Evolutionary conservation across 2,797 vertebrate genomes (phyloP), one percentile per base, ranked within the genome.

Genomic region (Ammospiza maritima): DNA sequence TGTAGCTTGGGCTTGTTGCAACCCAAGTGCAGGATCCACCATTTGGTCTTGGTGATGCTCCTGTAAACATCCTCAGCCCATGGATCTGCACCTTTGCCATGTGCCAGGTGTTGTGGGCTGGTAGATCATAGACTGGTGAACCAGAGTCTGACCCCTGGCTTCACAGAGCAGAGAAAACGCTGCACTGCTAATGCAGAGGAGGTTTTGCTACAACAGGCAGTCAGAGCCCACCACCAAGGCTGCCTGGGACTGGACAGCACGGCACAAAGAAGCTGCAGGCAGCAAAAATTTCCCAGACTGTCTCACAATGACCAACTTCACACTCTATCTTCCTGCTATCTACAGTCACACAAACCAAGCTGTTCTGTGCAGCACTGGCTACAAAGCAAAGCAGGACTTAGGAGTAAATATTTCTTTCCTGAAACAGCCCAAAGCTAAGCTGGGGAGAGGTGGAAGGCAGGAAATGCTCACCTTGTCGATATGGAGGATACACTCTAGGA

Each of bases 401-500:
- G 34, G 17, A 85, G 51, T 30, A 81, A 77, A 32, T 32, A 38
- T 4, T 42, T 26, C 34, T 45, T 73, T 56, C 34, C 61, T 18
- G 9, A 64, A 78, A 79, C 4, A 82, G 48, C 53, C 51, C 40
- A 64, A 54, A 76, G 27, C 40, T 62, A 76, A 53, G 57, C 18
- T 48, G 34, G 61, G 54, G 30, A 73, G 67, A 42, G 0, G 0
- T 2, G 16, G 45, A 78, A 67, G 54, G 56, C 54, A 81, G 58
- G 45, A 76, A 51, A 76, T 4, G 21, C 21, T 73, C 60, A 13
- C 64, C 48, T 60, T 47, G 56, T 26, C 4, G 1, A 57, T 29
- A 44, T 0, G 25, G n/a, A 61, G 25, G 17, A 51, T 17, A 56
- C 0, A 0, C 34, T 72, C 54, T 47, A 50, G 51, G 8, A 86